These are phyloP conservation scores for Antitype chi DNA, from an alignment of 2,888 invertebrate species.

Conservation along the genomic window DNA sequence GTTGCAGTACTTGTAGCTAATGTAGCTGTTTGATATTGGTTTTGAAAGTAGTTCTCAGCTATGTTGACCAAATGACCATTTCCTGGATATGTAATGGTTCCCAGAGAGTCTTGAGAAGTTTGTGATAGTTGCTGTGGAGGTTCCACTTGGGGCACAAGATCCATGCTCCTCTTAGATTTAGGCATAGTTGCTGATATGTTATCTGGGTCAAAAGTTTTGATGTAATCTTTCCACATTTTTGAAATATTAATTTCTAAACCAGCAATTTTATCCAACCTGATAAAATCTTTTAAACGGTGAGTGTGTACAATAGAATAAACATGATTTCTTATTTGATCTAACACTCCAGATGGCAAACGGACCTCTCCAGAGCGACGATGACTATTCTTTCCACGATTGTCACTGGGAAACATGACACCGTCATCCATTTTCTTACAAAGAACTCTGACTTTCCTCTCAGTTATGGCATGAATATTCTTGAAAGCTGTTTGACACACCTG, in stretches of 20 bases:
- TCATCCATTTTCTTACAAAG: slow-evolving; percentile 91
- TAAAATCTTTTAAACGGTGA: slow-evolving; percentile 88
- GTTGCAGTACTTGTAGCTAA: slow-evolving; percentile 79
- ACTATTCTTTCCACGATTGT: slow-evolving; percentile 90
- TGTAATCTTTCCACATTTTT: slow-evolving; percentile 91
- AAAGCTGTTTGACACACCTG: slow-evolving; percentile 91
- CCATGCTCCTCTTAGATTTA: slow-evolving; percentile 85
- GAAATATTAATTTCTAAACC: slow-evolving; percentile 90
- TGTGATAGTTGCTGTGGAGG: slow-evolving; percentile 70
- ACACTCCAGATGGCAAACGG: slow-evolving; percentile 85
- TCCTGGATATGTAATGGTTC: slow-evolving; percentile 85
- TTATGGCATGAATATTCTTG: slow-evolving; percentile 91
- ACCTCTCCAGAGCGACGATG: slow-evolving; percentile 89
- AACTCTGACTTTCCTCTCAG: slow-evolving; percentile 90
- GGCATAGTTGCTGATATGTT: slow-evolving; percentile 88
- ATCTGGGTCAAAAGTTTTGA: slow-evolving; percentile 89
- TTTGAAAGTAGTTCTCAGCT: slow-evolving; percentile 89
- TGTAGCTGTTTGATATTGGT: slow-evolving; percentile 85
- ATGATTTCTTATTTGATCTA: slow-evolving; percentile 90
- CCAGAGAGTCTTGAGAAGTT: slow-evolving; percentile 79
- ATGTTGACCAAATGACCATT: slow-evolving; percentile 88
- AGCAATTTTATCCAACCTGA: slow-evolving; percentile 89
- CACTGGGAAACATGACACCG: slow-evolving; percentile 90
- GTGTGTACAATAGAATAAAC: slow-evolving; percentile 90
- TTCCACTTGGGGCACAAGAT: slow-evolving; percentile 75